phyloP scores from a whole-genome alignment of 2,797 vertebrate genomes.

The Poeciliopsis turneri region DNA sequence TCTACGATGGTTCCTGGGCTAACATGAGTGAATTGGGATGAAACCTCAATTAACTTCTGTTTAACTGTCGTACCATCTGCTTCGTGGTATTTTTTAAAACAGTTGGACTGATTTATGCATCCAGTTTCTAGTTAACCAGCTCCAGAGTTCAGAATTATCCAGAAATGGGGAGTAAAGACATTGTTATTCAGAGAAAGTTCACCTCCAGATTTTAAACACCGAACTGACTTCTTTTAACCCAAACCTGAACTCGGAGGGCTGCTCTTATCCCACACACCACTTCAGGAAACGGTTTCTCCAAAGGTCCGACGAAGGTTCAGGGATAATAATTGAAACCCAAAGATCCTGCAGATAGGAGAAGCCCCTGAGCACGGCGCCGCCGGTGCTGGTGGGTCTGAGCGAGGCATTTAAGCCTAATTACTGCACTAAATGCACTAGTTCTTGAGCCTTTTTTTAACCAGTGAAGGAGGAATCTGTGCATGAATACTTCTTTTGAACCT shows the following conservation, averaged over 20 bases:
- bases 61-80: not conserved
- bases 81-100: no score
- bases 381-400: slow-evolving; percentile 23
- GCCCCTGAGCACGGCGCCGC: slow-evolving; percentile 18
- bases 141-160: not conserved
- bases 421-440: slow-evolving; percentile 59
- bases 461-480: slow-evolving; percentile 53
- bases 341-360: slow-evolving; percentile 66
- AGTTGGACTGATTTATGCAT: not conserved
- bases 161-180: not conserved
- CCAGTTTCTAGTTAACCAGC: not conserved
- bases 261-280: slow-evolving; percentile 55
- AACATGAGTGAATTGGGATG: not conserved
- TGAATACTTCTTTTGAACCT: slow-evolving; percentile 48
- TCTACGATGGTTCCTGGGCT: no score
- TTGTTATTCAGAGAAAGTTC: not conserved
- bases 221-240: slow-evolving; percentile 41
- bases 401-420: slow-evolving; percentile 61
- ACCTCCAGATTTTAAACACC: slow-evolving; percentile 8
- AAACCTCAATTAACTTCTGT: not conserved
- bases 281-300: slow-evolving; percentile 46
- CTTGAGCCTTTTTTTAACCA: slow-evolving; percentile 45
- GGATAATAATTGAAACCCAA: slow-evolving; percentile 65
- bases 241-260: slow-evolving; percentile 66
- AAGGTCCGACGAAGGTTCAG: slow-evolving; percentile 38